A percentile compares a stretch with the other conserved stretches of the same genome.
Evolutionary conservation across 2,113 vertebrate genomes (phyloP).

Genomic region (Nycticebus coucang): DNA sequence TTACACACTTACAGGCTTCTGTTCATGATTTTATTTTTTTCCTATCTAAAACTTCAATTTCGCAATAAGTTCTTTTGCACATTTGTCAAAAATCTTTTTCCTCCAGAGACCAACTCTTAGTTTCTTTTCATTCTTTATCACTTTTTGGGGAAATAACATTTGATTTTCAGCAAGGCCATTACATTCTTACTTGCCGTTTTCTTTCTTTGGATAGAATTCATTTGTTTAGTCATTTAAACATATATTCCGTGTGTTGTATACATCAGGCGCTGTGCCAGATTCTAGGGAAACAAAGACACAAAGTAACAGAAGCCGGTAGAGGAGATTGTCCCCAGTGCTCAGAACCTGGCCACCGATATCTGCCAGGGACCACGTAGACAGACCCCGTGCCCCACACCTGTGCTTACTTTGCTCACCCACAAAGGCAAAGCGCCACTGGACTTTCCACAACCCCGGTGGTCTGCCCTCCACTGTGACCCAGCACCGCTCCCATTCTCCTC

Average conservation of each 20-base stretch:
- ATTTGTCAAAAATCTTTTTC: constrained; percentile 57
- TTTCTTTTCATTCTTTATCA: constrained; percentile 47
- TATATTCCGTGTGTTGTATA: background rate
- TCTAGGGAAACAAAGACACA: background rate
- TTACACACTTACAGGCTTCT: background rate
- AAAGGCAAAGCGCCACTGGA: background rate
- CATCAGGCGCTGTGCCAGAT: background rate
- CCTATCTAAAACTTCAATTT: constrained; percentile 45
- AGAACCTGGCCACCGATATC: background rate
- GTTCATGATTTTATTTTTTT: constrained; percentile 56
- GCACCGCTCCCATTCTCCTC: background rate
- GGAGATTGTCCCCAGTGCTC: background rate
- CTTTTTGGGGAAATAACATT: background rate
- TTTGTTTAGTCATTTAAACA: background rate
- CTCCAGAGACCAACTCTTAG: constrained; percentile 44
- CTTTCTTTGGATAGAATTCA: constrained; percentile 16
- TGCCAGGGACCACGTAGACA: background rate
- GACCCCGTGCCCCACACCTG: background rate
- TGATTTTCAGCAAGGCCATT: constrained; percentile 51
- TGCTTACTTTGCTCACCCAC: background rate
- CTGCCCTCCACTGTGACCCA: background rate
- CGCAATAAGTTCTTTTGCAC: constrained; percentile 31
- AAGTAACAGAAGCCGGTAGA: background rate
- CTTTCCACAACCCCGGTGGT: background rate
- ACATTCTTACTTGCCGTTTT: constrained; percentile 55